phyloP scores from a whole-genome alignment of 1,140 invertebrate genomes.

The Drosophila obscura region DNA sequence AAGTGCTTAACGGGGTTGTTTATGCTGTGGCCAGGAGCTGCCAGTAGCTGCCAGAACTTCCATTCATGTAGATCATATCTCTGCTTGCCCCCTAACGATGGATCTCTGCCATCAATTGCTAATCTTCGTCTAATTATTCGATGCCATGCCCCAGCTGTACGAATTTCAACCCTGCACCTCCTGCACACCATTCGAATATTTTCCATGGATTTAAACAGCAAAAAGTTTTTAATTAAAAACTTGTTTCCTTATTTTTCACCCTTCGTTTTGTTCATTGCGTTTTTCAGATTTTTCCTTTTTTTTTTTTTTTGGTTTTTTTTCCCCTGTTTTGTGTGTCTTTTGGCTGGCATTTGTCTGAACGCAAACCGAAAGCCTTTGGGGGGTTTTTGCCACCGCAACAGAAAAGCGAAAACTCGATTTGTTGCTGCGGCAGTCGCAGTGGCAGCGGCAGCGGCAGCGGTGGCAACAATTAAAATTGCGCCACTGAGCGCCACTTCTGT shows the following conservation, averaged over 20 bases:
- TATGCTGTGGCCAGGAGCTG: too few species aligned
- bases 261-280: conserved; percentile 37
- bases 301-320: conserved; percentile 6
- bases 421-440: conserved; percentile 28
- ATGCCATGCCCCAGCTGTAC: conserved; percentile 34
- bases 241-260: conserved; percentile 46
- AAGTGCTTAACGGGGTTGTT: conserved; percentile 4
- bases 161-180: conserved; percentile 28
- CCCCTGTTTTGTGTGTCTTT: conserved; percentile 68
- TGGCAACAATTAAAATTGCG: conserved; percentile 77
- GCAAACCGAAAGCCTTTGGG: conserved; percentile 43
- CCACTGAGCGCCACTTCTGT: conserved; percentile 61
- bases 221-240: conserved; percentile 78
- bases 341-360: conserved; percentile 69
- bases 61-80: too few species aligned
- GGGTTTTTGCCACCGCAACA: conserved; percentile 18
- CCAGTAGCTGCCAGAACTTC: neutral
- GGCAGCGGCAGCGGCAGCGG: conserved; percentile 18
- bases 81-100: too few species aligned
- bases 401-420: conserved; percentile 43
- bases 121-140: conserved; percentile 63
- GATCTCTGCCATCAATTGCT: conserved; percentile 54
- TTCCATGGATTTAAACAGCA: conserved; percentile 61
- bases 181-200: conserved; percentile 28
- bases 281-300: conserved; percentile 27